Base-by-base conservation (phyloP, 2,888 invertebrate species). In the Margaritifera margaritifera region DNA sequence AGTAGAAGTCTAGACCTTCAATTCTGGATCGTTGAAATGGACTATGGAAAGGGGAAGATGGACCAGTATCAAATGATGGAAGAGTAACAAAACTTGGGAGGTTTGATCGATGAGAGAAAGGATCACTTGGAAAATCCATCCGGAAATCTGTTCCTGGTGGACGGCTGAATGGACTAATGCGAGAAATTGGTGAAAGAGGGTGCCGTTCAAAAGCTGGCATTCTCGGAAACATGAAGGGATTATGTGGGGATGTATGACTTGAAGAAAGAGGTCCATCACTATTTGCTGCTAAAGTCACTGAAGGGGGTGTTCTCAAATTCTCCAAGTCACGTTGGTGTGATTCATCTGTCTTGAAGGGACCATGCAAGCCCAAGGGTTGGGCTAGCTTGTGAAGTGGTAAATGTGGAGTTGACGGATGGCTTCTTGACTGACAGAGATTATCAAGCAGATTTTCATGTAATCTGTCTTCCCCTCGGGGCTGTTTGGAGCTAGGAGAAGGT, bases 1-100 rank as follows among this genome's bases (percentile, higher is more conserved):
- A 98, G 94, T 98, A 98, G 94, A 97, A 98, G 53, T 77, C 77
- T 27, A 71, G 67, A 53, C 59, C 53, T 24, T 68, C 64, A 15
- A 52, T 22, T 50, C 56, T 55, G 55, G 66, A 64, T 55, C 77
- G 67, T 63, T 68, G 71, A 62, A 74, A 74, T 71, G 77, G 79
- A 66, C 79, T 76, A 66, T 77, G 78, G 71, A 75, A 77, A 57
- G 78, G 80, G 54, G 78, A 67, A 58, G 74, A 65, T 55, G 71
- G 73, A 63, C 74, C 68, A 52, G 71, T 76, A 20, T 77, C 78
- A 70, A 75, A 74, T 25, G 67, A 71, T 31, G 69, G 69, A 20
- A 78, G 63, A 60, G 70, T 63, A 60, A 74, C 72, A 18, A 75
- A 61, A 27, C 72, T 68, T 31, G 68, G 62, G 24, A 68, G 31